phyloP scores from a whole-genome alignment of 2,888 invertebrate species.

The Brachyptera risi region DNA sequence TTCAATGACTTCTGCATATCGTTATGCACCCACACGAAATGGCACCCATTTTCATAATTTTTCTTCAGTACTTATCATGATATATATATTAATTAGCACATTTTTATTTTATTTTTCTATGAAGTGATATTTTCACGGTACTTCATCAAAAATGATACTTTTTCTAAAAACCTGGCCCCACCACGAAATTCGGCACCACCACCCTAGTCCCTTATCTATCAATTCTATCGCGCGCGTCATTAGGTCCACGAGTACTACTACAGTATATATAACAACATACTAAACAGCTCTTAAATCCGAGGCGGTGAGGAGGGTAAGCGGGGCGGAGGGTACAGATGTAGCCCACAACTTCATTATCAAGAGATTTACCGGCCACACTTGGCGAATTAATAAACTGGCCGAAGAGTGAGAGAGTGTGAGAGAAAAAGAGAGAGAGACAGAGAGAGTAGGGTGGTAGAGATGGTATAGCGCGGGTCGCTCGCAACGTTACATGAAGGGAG shows the following conservation, averaged over 20 bases:
- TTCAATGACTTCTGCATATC: too few species aligned
- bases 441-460: neutral
- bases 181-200: neutral
- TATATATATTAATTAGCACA: too few species aligned
- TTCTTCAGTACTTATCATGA: too few species aligned
- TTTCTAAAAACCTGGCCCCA: too few species aligned
- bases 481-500: too few species aligned
- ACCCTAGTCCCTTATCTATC: neutral
- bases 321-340: neutral
- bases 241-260: neutral
- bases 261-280: neutral
- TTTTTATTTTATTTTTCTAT: too few species aligned
- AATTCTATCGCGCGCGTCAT: neutral
- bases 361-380: neutral
- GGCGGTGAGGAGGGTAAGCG: too few species aligned
- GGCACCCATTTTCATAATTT: too few species aligned
- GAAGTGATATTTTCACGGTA: too few species aligned
- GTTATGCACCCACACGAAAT: too few species aligned
- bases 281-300: too few species aligned
- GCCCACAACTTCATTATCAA: neutral
- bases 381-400: neutral
- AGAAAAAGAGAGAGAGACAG: neutral
- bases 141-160: too few species aligned
- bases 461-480: neutral
- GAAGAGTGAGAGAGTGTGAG: neutral